These are phyloP conservation scores for Drosophila kuntzei DNA, from an alignment of 2,888 invertebrate genomes.

Conservation along the genomic window DNA sequence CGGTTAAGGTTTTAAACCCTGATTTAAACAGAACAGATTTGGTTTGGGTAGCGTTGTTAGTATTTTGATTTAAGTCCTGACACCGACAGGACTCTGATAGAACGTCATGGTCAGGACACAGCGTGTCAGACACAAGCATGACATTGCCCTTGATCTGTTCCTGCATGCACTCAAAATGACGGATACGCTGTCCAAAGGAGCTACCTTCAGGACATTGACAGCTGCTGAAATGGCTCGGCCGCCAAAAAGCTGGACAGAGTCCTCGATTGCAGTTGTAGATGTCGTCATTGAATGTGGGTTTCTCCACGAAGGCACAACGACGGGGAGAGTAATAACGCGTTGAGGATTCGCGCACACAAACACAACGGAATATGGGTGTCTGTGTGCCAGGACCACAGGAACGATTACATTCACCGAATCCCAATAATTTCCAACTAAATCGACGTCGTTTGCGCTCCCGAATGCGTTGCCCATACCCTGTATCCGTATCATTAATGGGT, in stretches of 20 bases:
- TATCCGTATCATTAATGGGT: slow-evolving; percentile 77
- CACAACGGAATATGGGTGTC: slow-evolving; percentile 86
- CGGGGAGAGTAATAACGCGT: slow-evolving; percentile 88
- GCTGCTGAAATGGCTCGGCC: slow-evolving; percentile 90
- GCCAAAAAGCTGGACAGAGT: slow-evolving; percentile 93
- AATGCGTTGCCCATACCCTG: slow-evolving; percentile 44
- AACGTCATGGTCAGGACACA: slow-evolving; percentile 87
- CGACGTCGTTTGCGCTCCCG: slow-evolving; percentile 86
- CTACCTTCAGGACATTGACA: slow-evolving; percentile 89
- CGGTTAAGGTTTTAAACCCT: no score
- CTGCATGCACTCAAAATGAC: slow-evolving; percentile 89
- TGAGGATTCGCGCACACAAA: slow-evolving; percentile 87
- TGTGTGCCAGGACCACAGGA: slow-evolving; percentile 89
- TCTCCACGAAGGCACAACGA: slow-evolving; percentile 88
- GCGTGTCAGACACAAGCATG: slow-evolving; percentile 87
- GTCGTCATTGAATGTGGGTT: slow-evolving; percentile 87
- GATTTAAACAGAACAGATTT: no score
- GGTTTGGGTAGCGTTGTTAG: neutral
- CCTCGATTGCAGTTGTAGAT: slow-evolving; percentile 89
- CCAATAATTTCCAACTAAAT: slow-evolving; percentile 90
- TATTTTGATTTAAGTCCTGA: neutral
- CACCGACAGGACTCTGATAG: slow-evolving; percentile 85
- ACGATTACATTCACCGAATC: slow-evolving; percentile 92
- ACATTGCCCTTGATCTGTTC: slow-evolving; percentile 80
- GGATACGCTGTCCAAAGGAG: slow-evolving; percentile 88